These are phyloP conservation scores for Drosophila fulvimacula DNA, from an alignment of 2,888 invertebrate genomes.

Conservation along the genomic window DNA sequence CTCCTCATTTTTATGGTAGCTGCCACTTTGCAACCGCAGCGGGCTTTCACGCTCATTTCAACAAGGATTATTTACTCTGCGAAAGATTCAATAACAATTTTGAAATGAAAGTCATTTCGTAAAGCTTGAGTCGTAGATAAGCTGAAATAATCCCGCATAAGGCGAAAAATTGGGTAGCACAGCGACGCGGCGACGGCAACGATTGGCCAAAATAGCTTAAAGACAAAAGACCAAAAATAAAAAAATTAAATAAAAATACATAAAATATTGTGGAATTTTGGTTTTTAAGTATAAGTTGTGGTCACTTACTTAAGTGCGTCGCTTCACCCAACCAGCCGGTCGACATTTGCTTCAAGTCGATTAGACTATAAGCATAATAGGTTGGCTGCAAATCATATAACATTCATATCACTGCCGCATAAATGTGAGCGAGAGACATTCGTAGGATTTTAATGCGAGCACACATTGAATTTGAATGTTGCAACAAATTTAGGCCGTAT, in stretches of 20 bases:
- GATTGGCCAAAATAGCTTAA: conserved; percentile 25
- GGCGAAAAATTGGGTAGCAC: conserved; percentile 21
- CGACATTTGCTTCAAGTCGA: neutral
- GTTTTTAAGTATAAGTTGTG: conserved; percentile 37
- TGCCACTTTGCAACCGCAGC: conserved; percentile 30
- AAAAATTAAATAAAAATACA: neutral
- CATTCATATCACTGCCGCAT: neutral
- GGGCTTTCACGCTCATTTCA: conserved; percentile 80
- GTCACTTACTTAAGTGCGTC: conserved; percentile 1
- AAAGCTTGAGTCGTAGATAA: conserved; percentile 62
- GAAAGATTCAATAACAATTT: conserved; percentile 83
- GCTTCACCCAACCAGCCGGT: neutral
- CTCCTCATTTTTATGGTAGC: conserved; percentile 21
- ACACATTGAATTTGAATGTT: neutral
- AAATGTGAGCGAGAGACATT: neutral
- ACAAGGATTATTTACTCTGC: conserved; percentile 82
- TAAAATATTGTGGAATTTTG: conserved; percentile 23
- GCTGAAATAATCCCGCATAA: conserved; percentile 66
- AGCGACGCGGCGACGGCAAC: conserved; percentile 13
- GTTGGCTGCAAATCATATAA: neutral
- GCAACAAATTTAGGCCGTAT: neutral
- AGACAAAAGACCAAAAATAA: conserved; percentile 5
- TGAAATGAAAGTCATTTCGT: conserved; percentile 75
- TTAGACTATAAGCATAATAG: neutral
- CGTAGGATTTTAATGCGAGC: neutral